Percentiles rank a stretch among this genome's conserved stretches.
Conservation (phyloP, 2,797 vertebrate species). For the Anguilla anguilla region DNA sequence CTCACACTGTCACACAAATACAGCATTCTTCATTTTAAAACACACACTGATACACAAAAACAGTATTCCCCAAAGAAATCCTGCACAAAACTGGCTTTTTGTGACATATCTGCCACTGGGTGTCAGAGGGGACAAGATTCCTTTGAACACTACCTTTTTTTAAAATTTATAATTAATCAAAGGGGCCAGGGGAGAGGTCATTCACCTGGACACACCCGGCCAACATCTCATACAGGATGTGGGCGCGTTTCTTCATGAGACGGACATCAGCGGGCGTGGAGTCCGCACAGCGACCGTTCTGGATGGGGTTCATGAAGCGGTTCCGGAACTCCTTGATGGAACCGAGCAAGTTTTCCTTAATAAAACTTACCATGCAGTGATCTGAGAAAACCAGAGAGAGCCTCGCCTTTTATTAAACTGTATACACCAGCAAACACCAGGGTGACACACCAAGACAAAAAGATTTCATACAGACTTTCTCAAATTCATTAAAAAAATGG, state of each 20-base stretch:
- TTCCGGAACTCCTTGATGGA: constrained; percentile 97
- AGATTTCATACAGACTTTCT: neutral
- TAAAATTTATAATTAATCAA: neutral
- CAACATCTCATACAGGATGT: constrained; percentile 98
- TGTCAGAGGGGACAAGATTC: neutral
- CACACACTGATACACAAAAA: neutral
- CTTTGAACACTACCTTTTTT: neutral
- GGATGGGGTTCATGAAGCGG: constrained; percentile 97
- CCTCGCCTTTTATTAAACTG: neutral
- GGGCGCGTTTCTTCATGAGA: constrained; percentile 97
- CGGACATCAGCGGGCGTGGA: constrained; percentile 90
- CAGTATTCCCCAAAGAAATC: neutral
- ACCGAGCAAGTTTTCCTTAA: constrained; percentile 97
- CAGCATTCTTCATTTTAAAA: neutral
- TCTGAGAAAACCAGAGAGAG: constrained; percentile 71
- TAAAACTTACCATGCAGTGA: constrained; percentile 99
- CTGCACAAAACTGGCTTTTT: neutral
- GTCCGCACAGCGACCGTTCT: constrained; percentile 96
- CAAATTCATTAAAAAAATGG: too few species aligned
- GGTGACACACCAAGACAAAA: neutral
- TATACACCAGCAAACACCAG: neutral
- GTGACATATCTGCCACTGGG: neutral
- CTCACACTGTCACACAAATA: neutral
- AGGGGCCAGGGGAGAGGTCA: neutral
- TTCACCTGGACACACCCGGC: constrained; percentile 95